Base-by-base conservation (phyloP, 1,140 invertebrate species). In the Triops longicaudatus region DNA sequence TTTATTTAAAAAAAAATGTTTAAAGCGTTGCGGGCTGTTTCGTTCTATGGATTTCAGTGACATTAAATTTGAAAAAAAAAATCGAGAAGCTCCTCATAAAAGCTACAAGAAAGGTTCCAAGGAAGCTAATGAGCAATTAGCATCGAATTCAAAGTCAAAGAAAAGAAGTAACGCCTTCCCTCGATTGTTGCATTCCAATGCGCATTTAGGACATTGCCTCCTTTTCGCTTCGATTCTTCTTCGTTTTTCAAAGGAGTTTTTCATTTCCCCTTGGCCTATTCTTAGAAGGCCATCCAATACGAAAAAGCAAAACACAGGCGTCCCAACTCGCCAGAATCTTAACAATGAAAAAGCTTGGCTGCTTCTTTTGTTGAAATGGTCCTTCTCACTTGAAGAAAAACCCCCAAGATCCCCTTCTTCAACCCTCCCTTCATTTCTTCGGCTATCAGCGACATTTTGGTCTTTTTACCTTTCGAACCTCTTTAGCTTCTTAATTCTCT, bases 251-350 rank as follows among this genome's bases (percentile, higher is more conserved):
- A 37, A 63, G 17, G 22, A n/a, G 50, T 22, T 63, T 63, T 63
- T 63, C 50, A 63, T 63, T 63, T 63, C 50, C n/a, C 50, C 50
- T 63, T 63, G 50, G 50, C n/a, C 50, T 63, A 63, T 63, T 63
- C 50, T 63, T n/a, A 63, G 50, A 63, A 63, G 50, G 50, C 50
- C 50, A 63, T 63, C 50, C 14, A 63, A 63, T n/a, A 63, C 14
- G 50, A 63, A 63, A 17, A 63, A 22, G 17, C 22, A 63, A n/a
- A 22, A 17, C 22, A 63, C 50, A 63, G 50, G 2, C 50, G 22
- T 63, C 50, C 14, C 50, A n/a, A 63, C 17, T n/a, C 50, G 50
- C 17, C 50, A 22, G 31, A 37, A 63, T 22, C 50, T n/a, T 63
- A 63, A 63, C 50, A 63, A 63, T 63, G 50, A 63, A 63, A 44